Base-by-base conservation (phyloP, 2,797 vertebrate genomes). In the Scomberomorus guttatus region DNA sequence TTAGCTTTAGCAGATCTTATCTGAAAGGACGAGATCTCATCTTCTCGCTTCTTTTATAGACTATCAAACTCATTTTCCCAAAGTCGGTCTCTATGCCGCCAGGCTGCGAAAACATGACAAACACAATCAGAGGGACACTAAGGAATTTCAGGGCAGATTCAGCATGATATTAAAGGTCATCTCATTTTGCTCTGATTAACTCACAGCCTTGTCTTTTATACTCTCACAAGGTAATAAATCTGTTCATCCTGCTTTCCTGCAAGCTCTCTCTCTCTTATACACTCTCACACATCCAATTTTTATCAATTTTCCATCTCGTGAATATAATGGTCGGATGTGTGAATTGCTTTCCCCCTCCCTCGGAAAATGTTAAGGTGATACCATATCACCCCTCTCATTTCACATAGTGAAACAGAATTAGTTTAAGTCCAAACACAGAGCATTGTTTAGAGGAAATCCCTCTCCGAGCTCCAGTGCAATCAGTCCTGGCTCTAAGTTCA, bases 151-250 rank as follows among this genome's bases (percentile, higher is more conserved):
- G 59, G 44, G 20, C 69, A 50, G 70, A 79, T 82, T 58, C 57
- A 3, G 24, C 50, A 20, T 61, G 64, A 89, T 89, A 87, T 82
- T 86, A 87, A 89, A 92, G 89, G 86, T 91, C 86, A 90, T 75
- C 82, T 87, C 66, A 89, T 90, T 87, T 81, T 71, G 44, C 65
- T 87, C 65, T 64, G 74, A 84, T 87, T 82, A 85, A 82, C 59
- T 78, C 57, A 59, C 75, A 50, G 51, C 32, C 52, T 80, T 64
- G 75, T 89, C 71, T 84, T 82, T 81, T 42, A 48, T 32, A 20
- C 22, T 64, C 32, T 69, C 9, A 1, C 17, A 20, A 51, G 37
- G 69, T 61, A 81, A 83, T 78, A 75, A 18, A 84, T 85, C 83
- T 87, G 73, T 60, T 32, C 25, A 1, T 48, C 51, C 34, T 48